Conservation (phyloP, 2,888 invertebrate genomes). For the Myopa tessellatipennis region DNA sequence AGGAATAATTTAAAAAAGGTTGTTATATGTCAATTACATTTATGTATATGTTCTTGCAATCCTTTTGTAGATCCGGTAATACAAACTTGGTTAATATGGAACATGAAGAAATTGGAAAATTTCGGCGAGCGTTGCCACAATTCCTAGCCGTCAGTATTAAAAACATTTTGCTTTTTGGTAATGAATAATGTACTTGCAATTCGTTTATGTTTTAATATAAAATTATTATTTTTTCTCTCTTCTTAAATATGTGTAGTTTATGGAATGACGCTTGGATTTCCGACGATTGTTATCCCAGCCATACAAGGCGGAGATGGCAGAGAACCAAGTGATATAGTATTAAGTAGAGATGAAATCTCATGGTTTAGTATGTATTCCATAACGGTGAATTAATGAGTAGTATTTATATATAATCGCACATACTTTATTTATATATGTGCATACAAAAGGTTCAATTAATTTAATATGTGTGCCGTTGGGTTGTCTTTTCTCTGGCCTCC, state of each 20-base stretch:
- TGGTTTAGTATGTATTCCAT: slow-evolving; percentile 75
- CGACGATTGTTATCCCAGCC: slow-evolving; percentile 83
- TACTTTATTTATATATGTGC: neutral
- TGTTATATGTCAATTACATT: neutral
- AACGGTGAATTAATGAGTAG: neutral
- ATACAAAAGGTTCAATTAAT: slow-evolving; percentile 78
- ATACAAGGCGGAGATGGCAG: slow-evolving; percentile 71
- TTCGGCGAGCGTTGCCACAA: slow-evolving; percentile 77
- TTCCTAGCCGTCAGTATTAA: slow-evolving; percentile 83
- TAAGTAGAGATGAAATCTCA: slow-evolving; percentile 76
- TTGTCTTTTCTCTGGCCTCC: slow-evolving; percentile 78
- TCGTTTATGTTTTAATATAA: neutral
- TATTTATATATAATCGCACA: neutral
- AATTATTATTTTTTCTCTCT: neutral
- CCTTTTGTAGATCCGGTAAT: slow-evolving; percentile 56
- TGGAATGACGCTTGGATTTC: slow-evolving; percentile 84
- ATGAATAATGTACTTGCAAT: slow-evolving; percentile 50
- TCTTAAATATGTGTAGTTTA: slow-evolving; percentile 70
- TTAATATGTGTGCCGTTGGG: slow-evolving; percentile 84
- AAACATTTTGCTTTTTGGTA: slow-evolving; percentile 79
- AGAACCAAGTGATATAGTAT: slow-evolving; percentile 68
- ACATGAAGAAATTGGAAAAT: slow-evolving; percentile 65
- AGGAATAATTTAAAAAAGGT: neutral
- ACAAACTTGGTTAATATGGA: slow-evolving; percentile 48
- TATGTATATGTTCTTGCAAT: neutral